Conservation (phyloP, 2,888 invertebrate species). For the Tinea trinotella region DNA sequence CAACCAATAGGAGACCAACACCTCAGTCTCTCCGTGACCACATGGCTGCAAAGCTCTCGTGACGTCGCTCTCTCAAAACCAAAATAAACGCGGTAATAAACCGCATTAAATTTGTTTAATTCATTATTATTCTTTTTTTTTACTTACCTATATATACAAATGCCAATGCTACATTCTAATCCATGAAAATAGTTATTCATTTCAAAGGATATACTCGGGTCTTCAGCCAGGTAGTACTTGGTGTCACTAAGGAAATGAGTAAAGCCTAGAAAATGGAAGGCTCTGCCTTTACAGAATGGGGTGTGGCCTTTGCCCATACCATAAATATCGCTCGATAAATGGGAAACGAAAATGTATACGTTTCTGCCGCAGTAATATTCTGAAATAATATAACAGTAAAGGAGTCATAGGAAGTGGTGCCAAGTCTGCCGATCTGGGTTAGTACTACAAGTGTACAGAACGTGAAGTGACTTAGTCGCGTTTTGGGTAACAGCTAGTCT, state of each 20-base stretch:
- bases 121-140: too few species aligned
- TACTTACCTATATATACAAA: constrained; percentile 55
- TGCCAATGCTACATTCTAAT: constrained; percentile 50
- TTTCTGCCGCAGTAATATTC: constrained; percentile 61
- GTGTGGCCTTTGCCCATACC: constrained; percentile 47
- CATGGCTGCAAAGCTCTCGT: too few species aligned
- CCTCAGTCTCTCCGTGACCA: too few species aligned
- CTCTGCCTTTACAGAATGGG: constrained; percentile 48
- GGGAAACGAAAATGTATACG: constrained; percentile 55
- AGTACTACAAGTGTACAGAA: too few species aligned
- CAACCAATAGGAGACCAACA: too few species aligned
- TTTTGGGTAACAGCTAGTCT: too few species aligned
- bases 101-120: too few species aligned
- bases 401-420: too few species aligned
- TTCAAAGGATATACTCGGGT: constrained; percentile 48
- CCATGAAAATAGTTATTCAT: constrained; percentile 60
- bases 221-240: constrained; percentile 52
- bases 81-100: too few species aligned
- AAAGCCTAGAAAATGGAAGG: constrained; percentile 58
- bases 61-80: too few species aligned
- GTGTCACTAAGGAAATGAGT: constrained; percentile 52
- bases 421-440: too few species aligned
- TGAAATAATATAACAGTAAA: constrained; percentile 28
- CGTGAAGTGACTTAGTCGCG: too few species aligned
- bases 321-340: constrained; percentile 59